A percentile compares a stretch with the other conserved stretches of the same genome.
Conservation (phyloP, 2,888 invertebrate genomes). For the Glaucopsyche alexis region DNA sequence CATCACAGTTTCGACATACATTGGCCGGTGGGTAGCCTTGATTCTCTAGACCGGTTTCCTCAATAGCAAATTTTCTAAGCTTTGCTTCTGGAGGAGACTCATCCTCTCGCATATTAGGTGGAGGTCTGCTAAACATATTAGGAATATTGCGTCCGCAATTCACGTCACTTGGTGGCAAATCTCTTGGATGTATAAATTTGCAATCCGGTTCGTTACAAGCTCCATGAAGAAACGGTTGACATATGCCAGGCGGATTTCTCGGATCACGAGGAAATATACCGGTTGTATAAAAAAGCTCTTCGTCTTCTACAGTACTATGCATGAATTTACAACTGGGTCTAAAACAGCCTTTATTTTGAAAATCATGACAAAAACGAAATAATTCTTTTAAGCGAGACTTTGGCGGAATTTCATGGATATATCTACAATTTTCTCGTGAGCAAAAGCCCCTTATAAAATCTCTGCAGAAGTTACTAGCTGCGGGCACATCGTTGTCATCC, state of each 20-base stretch:
- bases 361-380: slow-evolving; percentile 80
- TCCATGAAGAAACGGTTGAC: slow-evolving; percentile 81
- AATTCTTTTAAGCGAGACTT: slow-evolving; percentile 60
- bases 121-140: slow-evolving; percentile 52
- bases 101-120: slow-evolving; percentile 58
- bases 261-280: slow-evolving; percentile 80
- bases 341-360: slow-evolving; percentile 85
- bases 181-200: slow-evolving; percentile 57
- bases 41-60: slow-evolving; percentile 58
- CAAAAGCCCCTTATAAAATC: slow-evolving; percentile 76
- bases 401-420: slow-evolving; percentile 65
- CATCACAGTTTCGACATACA: slow-evolving; percentile 64
- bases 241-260: slow-evolving; percentile 69
- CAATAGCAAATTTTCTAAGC: slow-evolving; percentile 61
- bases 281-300: slow-evolving; percentile 83
- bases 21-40: slow-evolving; percentile 55
- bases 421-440: slow-evolving; percentile 77
- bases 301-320: slow-evolving; percentile 85
- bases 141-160: slow-evolving; percentile 51
- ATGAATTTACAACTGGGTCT: slow-evolving; percentile 84
- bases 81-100: slow-evolving; percentile 71
- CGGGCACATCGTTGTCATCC: slow-evolving; percentile 50
- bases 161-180: slow-evolving; percentile 51
- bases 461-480: slow-evolving; percentile 62
- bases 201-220: slow-evolving; percentile 77